Base-by-base conservation (phyloP, 2,888 invertebrate genomes). In the Hemistola chrysoprasaria region DNA sequence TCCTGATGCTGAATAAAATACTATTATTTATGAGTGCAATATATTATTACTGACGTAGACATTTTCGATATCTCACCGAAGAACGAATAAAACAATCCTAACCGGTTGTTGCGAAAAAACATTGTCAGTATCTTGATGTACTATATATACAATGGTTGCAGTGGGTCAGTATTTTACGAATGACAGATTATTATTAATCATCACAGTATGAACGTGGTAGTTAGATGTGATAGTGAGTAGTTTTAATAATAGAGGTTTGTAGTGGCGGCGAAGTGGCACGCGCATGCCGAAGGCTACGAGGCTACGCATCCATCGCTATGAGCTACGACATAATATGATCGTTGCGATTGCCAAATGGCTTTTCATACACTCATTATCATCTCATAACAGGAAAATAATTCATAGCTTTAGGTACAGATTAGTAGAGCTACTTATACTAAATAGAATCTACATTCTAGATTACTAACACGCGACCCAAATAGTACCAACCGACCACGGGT, bases 111-210 rank as follows among this genome's bases (percentile, higher is more conserved):
- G 63, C 65, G 53, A 63, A 72, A 70, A 65, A 50, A 40, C 32
- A 25, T 25, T 29, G 26, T 51, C 40, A 36, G 49, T 56, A 59
- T 54, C 56, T 49, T 49, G 52, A 50, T 56, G 54, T 53, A 61
- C 54, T 59, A 52, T 55, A 50, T 36, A 35, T 56, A 71, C 59
- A 59, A 72, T 71, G 58, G 60, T 47, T 45, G 54, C 63, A 70
- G 66, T 79, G 62, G 77, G 74, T 73, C 72, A 73, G 59, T 65
- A 69, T 73, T 71, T 71, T 62, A 63, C 58, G 53, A 66, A 61
- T 72, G 76, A 73, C 76, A 74, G 76, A 68, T 63, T 56, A 56
- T 54, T 40, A 81, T 82, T 77, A 82, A 80, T 82, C 82, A 80
- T 79, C 65, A 49, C 56, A 75, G 76, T 3, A 16, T 16, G 70